Evolutionary conservation across 1,140 invertebrate genomes (phyloP).

Genomic region (Bombus huntii): DNA sequence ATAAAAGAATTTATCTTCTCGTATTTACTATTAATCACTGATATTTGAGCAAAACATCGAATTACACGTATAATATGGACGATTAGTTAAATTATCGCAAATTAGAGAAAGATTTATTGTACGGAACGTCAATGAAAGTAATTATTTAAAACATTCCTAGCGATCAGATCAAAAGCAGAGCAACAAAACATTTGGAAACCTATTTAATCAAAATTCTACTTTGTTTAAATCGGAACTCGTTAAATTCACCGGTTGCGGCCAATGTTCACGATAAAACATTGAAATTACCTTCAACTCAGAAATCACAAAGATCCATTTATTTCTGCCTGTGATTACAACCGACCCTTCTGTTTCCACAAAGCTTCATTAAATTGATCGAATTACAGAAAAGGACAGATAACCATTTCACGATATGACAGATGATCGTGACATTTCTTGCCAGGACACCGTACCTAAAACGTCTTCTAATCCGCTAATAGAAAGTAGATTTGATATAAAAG

Average conservation of each 20-base stretch:
- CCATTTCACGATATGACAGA: too few relatives aligned
- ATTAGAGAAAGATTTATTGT: too few relatives aligned
- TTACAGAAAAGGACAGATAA: neutral
- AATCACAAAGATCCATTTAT: constrained; percentile 13
- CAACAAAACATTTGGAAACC: neutral
- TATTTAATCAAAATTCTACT: too few relatives aligned
- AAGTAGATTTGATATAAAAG: too few relatives aligned
- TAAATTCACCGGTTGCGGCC: neutral
- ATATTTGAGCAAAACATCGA: neutral
- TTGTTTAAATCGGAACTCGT: neutral
- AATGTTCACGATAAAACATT: neutral
- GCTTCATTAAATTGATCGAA: neutral
- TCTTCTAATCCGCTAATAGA: too few relatives aligned
- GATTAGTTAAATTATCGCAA: neutral
- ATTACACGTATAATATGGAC: neutral
- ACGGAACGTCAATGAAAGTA: neutral
- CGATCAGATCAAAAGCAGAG: neutral
- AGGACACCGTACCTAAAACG: too few relatives aligned
- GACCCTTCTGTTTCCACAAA: neutral
- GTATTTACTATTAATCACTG: neutral
- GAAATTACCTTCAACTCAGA: constrained; percentile 4
- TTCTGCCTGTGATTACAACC: neutral
- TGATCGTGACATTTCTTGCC: too few relatives aligned
- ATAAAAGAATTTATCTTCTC: neutral
- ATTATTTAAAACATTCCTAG: neutral